Conservation (phyloP, 2,888 invertebrate genomes). For the Euphydryas editha region DNA sequence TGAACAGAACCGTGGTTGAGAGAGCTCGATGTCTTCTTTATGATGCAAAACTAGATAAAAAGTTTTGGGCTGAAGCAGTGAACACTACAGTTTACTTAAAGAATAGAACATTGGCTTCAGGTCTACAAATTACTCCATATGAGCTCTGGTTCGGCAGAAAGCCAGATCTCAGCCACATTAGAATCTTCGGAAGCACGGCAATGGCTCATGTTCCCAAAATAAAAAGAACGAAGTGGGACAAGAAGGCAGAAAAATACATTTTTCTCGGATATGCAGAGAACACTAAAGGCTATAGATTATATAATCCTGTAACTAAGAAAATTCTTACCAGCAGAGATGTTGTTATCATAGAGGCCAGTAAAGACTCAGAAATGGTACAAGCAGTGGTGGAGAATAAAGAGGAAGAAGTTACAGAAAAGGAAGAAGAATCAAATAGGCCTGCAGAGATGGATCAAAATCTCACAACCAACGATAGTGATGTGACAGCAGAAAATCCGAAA, state of each 20-base stretch:
- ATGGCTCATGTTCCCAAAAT: constrained; percentile 12
- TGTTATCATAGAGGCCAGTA: constrained; percentile 37
- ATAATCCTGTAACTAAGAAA: constrained; percentile 40
- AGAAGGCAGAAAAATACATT: neutral
- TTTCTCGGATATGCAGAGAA: constrained; percentile 30
- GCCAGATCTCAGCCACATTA: constrained; percentile 38
- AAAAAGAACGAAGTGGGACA: constrained; percentile 21
- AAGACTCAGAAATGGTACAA: constrained; percentile 15
- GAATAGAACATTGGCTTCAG: constrained; percentile 7
- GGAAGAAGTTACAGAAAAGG: neutral
- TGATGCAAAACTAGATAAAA: constrained; percentile 13
- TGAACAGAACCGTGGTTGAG: constrained; percentile 42
- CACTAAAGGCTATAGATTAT: constrained; percentile 45
- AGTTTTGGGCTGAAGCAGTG: constrained; percentile 23
- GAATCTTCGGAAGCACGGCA: constrained; percentile 41
- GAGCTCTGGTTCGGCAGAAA: constrained; percentile 43
- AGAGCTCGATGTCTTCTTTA: constrained; percentile 14
- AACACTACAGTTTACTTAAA: constrained; percentile 21
- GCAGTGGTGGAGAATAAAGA: neutral
- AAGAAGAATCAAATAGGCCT: neutral
- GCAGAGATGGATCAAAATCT: too few relatives aligned
- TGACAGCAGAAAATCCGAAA: too few relatives aligned
- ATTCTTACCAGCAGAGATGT: constrained; percentile 37
- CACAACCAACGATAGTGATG: too few relatives aligned
- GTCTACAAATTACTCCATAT: constrained; percentile 35